Percentiles rank a stretch among this genome's conserved stretches.
These are phyloP conservation scores for Cenopis cana DNA, from an alignment of 2,888 invertebrate species.

Conservation along the genomic window DNA sequence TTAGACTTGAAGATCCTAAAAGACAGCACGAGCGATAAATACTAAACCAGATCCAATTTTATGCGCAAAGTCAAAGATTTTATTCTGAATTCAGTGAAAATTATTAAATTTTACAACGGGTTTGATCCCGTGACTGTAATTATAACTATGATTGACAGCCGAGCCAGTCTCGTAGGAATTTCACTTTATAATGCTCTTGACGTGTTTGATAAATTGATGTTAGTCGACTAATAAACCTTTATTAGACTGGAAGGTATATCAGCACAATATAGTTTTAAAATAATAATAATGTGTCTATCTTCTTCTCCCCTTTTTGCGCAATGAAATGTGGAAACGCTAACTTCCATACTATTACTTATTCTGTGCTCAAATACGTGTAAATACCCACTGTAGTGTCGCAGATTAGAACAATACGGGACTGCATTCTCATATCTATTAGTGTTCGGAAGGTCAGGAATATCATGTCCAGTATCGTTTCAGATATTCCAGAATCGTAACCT, in stretches of 20 bases:
- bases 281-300: no score
- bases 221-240: neutral
- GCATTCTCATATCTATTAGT: no score
- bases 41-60: neutral
- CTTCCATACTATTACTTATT: no score
- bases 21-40: neutral
- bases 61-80: neutral
- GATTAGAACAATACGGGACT: no score
- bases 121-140: constrained; percentile 37
- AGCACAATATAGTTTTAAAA: neutral
- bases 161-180: neutral
- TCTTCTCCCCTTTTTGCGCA: no score
- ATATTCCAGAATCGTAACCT: no score
- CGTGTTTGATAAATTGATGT: constrained; percentile 4
- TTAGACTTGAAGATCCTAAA: neutral
- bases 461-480: no score
- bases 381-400: no score
- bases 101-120: constrained; percentile 26
- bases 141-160: constrained; percentile 25
- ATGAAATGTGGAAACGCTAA: no score
- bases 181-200: neutral
- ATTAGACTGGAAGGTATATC: neutral
- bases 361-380: no score
- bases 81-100: constrained; percentile 7
- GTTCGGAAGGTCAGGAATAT: no score